phyloP scores from a whole-genome alignment of 1,140 invertebrate species.

The Philaenus spumarius region DNA sequence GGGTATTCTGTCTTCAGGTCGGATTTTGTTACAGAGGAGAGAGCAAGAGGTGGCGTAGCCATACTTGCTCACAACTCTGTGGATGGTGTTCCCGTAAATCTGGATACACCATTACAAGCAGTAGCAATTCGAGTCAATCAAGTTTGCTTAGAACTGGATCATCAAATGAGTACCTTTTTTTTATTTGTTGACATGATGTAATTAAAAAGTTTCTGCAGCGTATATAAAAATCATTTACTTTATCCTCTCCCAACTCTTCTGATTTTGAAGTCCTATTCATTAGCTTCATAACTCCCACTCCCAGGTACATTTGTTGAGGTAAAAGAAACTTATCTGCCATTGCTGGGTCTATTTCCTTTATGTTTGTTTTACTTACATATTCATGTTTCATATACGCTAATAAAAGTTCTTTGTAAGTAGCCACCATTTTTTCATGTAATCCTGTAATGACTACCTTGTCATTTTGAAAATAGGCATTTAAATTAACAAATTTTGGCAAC shows the following conservation, averaged over 20 bases:
- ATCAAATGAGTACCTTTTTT: neutral
- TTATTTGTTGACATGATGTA: neutral
- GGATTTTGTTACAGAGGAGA: too few relatives aligned
- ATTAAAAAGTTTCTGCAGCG: neutral
- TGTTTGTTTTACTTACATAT: conserved; percentile 6
- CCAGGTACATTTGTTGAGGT: conserved; percentile 11
- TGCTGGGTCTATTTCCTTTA: neutral
- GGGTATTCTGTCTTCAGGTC: too few relatives aligned
- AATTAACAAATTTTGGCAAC: conserved; percentile 25
- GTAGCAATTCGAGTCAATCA: too few relatives aligned
- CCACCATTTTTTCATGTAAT: conserved; percentile 17
- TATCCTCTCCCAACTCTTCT: neutral
- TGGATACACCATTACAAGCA: too few relatives aligned
- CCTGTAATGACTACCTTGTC: conserved; percentile 20
- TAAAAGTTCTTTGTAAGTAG: conserved; percentile 4
- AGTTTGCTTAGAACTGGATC: neutral
- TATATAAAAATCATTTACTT: neutral
- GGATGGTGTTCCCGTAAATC: too few relatives aligned
- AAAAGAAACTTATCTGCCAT: neutral
- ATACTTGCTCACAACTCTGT: too few relatives aligned
- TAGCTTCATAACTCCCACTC: conserved; percentile 2
- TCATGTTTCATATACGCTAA: conserved; percentile 8
- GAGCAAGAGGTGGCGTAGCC: too few relatives aligned
- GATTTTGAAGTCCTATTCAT: neutral
- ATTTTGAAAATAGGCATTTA: conserved; percentile 26